phyloP scores from a whole-genome alignment of 2,888 invertebrate species.

The Unio pictorum region DNA sequence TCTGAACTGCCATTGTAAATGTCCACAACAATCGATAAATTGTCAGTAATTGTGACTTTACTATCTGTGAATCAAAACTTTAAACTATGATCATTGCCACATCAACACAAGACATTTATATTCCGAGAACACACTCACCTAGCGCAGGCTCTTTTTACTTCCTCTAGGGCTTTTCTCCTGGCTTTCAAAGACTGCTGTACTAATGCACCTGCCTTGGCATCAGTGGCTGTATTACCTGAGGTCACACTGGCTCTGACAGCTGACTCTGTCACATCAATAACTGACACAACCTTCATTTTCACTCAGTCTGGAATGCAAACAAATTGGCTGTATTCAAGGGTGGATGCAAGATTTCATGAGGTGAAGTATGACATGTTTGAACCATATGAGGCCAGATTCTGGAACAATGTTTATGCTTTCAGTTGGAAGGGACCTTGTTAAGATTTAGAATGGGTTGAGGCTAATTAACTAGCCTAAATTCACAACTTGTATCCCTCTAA shows the following conservation, averaged over 20 bases:
- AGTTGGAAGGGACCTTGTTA: background rate
- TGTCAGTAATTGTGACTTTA: too few species aligned
- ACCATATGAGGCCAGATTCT: too few species aligned
- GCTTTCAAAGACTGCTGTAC: slow-evolving; percentile 27
- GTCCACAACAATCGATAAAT: too few species aligned
- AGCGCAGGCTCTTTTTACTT: slow-evolving; percentile 50
- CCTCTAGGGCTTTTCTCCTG: slow-evolving; percentile 43
- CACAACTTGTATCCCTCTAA: too few species aligned
- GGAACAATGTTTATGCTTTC: too few species aligned
- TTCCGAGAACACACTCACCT: slow-evolving; percentile 24
- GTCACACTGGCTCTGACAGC: slow-evolving; percentile 17
- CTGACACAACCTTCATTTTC: slow-evolving; percentile 58
- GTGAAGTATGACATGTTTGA: background rate
- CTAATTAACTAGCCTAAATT: too few species aligned
- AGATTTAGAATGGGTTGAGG: background rate
- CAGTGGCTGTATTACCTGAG: slow-evolving; percentile 4
- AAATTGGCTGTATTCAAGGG: background rate
- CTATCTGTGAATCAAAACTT: too few species aligned
- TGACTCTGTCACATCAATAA: slow-evolving; percentile 37
- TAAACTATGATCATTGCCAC: too few species aligned
- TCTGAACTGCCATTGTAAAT: too few species aligned
- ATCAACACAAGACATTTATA: too few species aligned
- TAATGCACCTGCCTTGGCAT: slow-evolving; percentile 16
- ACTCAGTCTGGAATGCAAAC: slow-evolving; percentile 1
- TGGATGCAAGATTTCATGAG: background rate